Evolutionary conservation across 2,113 vertebrate species (phyloP), one percentile per base, ranked within the genome.

Genomic region (Cervus canadensis): DNA sequence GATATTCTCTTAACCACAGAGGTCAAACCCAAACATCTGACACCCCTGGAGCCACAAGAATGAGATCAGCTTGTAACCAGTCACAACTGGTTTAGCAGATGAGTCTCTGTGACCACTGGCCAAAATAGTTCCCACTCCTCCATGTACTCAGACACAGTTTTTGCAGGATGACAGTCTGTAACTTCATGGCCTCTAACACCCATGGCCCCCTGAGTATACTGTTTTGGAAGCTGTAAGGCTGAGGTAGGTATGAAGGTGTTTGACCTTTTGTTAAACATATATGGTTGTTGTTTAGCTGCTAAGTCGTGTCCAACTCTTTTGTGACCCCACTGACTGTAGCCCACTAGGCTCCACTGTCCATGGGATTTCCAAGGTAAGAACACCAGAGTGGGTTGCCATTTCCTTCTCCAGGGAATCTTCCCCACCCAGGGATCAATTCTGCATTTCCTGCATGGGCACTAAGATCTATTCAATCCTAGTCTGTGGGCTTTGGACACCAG

Each of bases 21-120:
- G 76, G 96, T 93, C 91, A 98, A 89, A 95, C 30, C 91, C 74
- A 5, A 87, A 60, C 21, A 74, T 57, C 74, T 98, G 94, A 97
- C 7, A 59, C 30, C 28, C 25, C 81, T 54, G 23, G 52, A 85
- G 52, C 92, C 74, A 15, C 25, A n/a, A 52, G 11, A 96, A 60
- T 15, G 50, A n/a, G 33, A 78, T 89, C 12, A 56, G 56, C 84
- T 79, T 87, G 43, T 23, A 9, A 45, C 57, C 60, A 45, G 3
- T 15, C 88, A 26, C 89, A 88, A 76, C 94, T 21, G 85, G 26
- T 48, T 97, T 86, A 97, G 71, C n/a, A 90, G 33, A 93, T 94
- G 23, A 59, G 17, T 19, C 40, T 96, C 45, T 3, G 62, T 91
- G 9, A 12, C 59, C 16, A 43, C 10, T 1, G 45, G 81, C 45